These are phyloP conservation scores for Platypus cylindrus DNA, from an alignment of 2,888 invertebrate genomes.

Conservation along the genomic window DNA sequence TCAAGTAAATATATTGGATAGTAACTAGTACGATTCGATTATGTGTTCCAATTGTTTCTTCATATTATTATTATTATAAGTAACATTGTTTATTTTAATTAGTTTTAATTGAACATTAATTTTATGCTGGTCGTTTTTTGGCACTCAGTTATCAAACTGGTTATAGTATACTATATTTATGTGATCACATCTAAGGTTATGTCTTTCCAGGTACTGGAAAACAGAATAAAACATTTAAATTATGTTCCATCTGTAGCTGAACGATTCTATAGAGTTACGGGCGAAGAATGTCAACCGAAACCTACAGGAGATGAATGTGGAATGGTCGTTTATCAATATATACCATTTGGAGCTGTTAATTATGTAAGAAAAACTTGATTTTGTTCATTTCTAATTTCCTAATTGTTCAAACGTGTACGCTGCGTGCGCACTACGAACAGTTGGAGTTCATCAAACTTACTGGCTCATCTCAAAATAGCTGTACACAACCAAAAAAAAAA, in stretches of 20 bases:
- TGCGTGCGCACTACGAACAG: no score
- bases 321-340: constrained; percentile 70
- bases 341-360: constrained; percentile 75
- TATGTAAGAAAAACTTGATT: constrained; percentile 49
- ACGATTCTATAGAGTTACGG: constrained; percentile 64
- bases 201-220: constrained; percentile 65
- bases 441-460: not conserved
- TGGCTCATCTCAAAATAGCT: not conserved
- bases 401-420: no score
- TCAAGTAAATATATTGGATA: constrained; percentile 53
- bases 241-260: constrained; percentile 63
- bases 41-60: not conserved
- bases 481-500: no score
- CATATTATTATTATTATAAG: no score
- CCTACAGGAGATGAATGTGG: constrained; percentile 80
- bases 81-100: no score
- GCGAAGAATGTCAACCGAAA: constrained; percentile 69
- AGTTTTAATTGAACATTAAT: no score
- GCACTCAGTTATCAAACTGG: no score
- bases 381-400: no score
- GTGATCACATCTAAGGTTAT: no score
- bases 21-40: no score
- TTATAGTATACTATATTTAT: no score
- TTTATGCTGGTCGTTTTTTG: no score
- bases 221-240: constrained; percentile 65